Percentiles rank a stretch among this genome's conserved stretches.
Conservation (phyloP, 2,113 vertebrate species). For the Myotis brandtii region DNA sequence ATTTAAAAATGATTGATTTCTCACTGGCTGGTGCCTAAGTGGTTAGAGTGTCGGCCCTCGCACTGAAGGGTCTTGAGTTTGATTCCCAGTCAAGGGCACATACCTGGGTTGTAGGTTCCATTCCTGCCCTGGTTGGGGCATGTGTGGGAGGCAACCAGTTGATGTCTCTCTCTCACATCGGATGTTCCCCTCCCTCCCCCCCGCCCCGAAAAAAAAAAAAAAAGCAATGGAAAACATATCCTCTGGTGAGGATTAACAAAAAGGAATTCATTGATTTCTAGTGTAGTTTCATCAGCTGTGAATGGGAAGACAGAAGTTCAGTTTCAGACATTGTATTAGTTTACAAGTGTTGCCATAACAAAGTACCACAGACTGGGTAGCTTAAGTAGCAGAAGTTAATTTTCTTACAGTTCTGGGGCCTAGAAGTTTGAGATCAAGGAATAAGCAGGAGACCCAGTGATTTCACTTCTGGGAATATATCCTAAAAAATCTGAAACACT, state of each 20-base stretch:
- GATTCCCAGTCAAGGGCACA: too few species aligned
- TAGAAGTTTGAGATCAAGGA: not conserved
- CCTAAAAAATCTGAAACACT: not conserved
- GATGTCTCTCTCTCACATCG: too few species aligned
- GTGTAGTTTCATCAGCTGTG: not conserved
- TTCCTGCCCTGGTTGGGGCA: too few species aligned
- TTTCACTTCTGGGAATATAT: not conserved
- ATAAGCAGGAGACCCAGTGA: not conserved
- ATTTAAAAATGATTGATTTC: not conserved
- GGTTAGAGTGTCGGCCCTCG: too few species aligned
- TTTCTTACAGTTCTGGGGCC: not conserved
- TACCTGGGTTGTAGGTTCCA: too few species aligned
- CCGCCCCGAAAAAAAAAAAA: too few species aligned
- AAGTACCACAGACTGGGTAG: not conserved
- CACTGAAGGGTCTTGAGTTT: too few species aligned
- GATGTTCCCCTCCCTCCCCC: too few species aligned
- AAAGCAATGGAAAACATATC: too few species aligned
- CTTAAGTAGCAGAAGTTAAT: not conserved
- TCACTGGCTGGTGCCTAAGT: too few species aligned
- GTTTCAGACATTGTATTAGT: not conserved
- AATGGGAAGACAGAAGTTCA: not conserved
- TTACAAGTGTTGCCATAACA: not conserved
- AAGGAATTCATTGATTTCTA: not conserved
- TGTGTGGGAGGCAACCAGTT: too few species aligned
- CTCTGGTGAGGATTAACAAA: too few species aligned